Conservation (phyloP, 2,888 invertebrate genomes). For the Rhaphigaster nebulosa region DNA sequence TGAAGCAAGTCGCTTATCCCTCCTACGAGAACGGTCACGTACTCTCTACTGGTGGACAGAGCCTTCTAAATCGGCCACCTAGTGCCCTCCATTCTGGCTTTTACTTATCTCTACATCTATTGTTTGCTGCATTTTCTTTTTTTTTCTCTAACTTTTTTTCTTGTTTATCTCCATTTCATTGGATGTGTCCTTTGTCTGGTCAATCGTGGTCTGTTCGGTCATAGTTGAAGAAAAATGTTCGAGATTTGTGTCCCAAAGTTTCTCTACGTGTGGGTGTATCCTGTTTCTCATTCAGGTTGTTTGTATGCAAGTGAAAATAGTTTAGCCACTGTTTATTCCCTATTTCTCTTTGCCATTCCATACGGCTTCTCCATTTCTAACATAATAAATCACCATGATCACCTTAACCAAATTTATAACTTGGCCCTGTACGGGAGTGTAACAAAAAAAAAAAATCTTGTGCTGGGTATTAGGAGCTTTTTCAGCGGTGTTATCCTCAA, state of each 20-base stretch:
- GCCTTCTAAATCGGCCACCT: constrained; percentile 17
- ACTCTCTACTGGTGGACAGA: constrained; percentile 10
- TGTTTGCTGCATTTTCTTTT: constrained; percentile 30
- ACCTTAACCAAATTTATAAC: too few relatives aligned
- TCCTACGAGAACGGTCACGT: constrained; percentile 4
- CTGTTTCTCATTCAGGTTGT: not conserved
- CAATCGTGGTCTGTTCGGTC: not conserved
- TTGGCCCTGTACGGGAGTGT: too few relatives aligned
- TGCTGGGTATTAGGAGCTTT: too few relatives aligned
- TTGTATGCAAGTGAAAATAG: constrained; percentile 1
- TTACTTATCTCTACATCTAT: constrained; percentile 18
- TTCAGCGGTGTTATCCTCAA: too few relatives aligned
- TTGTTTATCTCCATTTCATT: not conserved
- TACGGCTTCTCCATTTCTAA: not conserved
- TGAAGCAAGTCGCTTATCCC: constrained; percentile 28
- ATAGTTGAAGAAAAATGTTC: constrained; percentile 21
- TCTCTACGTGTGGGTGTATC: constrained; percentile 27
- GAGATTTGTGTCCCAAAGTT: not conserved
- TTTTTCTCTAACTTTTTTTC: not conserved
- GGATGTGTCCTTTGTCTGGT: constrained; percentile 23
- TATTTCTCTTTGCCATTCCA: not conserved
- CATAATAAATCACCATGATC: too few relatives aligned
- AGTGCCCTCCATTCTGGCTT: constrained; percentile 42
- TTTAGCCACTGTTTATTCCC: not conserved
- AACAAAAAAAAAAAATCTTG: too few relatives aligned